Conservation (phyloP, 2,797 vertebrate species). For the Chloroceryle inda region DNA sequence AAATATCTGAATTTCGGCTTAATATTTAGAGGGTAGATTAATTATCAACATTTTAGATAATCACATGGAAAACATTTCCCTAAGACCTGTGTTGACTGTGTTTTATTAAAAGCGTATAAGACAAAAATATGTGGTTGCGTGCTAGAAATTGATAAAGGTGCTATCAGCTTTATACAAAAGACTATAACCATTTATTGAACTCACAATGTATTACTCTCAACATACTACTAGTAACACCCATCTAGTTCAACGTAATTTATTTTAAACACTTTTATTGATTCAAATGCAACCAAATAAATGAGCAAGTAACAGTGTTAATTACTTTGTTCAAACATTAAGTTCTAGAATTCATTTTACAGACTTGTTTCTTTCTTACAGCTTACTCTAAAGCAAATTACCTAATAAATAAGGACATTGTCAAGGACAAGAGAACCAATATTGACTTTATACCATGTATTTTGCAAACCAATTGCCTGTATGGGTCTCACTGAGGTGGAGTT, state of each 20-base stretch:
- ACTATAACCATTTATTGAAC: neutral
- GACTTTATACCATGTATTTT: neutral
- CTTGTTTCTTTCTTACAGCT: neutral
- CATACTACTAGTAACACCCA: neutral
- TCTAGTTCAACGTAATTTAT: neutral
- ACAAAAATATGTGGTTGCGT: neutral
- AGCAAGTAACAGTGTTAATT: neutral
- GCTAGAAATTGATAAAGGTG: neutral
- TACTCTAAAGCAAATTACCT: neutral
- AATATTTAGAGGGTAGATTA: neutral
- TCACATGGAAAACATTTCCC: neutral
- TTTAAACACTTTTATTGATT: neutral
- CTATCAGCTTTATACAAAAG: neutral
- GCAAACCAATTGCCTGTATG: neutral
- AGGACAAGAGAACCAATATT: neutral
- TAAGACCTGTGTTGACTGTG: neutral
- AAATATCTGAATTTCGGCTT: neutral
- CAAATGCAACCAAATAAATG: constrained; percentile 2
- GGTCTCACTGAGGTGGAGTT: neutral
- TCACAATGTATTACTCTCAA: neutral
- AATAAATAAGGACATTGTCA: neutral
- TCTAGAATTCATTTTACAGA: neutral
- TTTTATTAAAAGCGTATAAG: neutral
- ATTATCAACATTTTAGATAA: neutral
- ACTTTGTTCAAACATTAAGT: neutral